Percentiles rank a stretch among this genome's conserved stretches.
phyloP scores from a whole-genome alignment of 2,888 invertebrate species.

The Dorcus parallelipipedus region DNA sequence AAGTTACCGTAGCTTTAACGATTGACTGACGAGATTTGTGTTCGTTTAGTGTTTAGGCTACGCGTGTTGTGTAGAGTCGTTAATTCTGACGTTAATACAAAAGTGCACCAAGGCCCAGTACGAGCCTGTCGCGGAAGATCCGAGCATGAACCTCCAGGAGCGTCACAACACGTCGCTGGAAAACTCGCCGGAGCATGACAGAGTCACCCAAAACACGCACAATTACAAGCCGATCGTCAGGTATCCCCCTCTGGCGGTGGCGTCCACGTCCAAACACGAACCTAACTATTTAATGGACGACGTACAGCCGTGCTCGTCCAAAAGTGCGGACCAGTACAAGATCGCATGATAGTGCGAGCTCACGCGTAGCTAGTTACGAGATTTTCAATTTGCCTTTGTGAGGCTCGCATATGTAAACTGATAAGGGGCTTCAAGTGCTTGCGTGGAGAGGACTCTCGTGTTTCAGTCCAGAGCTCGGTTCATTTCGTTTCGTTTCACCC shows the following conservation, averaged over 20 bases:
- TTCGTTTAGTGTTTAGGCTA: conserved; percentile 58
- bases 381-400: conserved; percentile 13
- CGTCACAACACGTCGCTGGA: conserved; percentile 40
- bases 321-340: conserved; percentile 44
- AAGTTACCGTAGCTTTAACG: neutral
- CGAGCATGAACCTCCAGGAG: conserved; percentile 55
- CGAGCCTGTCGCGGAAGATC: conserved; percentile 62
- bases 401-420: neutral
- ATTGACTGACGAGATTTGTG: neutral
- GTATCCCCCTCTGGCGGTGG: conserved; percentile 38
- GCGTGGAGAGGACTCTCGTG: neutral
- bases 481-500: too few relatives aligned
- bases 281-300: conserved; percentile 45
- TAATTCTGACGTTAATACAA: conserved; percentile 57
- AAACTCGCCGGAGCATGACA: conserved; percentile 41
- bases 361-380: conserved; percentile 19
- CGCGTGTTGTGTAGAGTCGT: conserved; percentile 59
- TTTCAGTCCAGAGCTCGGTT: neutral
- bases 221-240: conserved; percentile 47
- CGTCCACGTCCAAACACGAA: conserved; percentile 52
- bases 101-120: conserved; percentile 57
- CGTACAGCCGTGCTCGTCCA: conserved; percentile 51
- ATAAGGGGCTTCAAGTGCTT: neutral
- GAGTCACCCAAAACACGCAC: conserved; percentile 45
- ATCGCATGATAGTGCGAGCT: conserved; percentile 43